A percentile compares a stretch with the other conserved stretches of the same genome.
phyloP scores from a whole-genome alignment of 2,888 invertebrate species.

The Venusia cambrica region DNA sequence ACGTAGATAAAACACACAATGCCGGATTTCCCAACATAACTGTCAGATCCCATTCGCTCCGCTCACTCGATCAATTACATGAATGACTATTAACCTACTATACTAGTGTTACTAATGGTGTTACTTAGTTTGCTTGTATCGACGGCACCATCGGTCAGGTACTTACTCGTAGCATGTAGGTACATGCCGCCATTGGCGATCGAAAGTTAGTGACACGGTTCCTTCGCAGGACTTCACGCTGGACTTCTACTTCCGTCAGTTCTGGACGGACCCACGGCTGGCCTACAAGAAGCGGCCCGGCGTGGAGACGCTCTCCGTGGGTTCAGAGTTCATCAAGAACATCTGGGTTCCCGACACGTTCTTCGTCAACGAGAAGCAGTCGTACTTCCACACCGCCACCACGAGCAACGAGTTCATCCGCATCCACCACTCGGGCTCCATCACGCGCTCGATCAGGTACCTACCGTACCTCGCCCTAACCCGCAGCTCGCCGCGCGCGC shows the following conservation, averaged over 20 bases:
- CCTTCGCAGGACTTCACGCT: constrained; percentile 91
- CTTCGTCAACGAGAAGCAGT: constrained; percentile 99
- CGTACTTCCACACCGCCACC: constrained; percentile 98
- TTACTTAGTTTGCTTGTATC: no score
- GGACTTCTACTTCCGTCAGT: constrained; percentile 98
- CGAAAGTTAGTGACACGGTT: constrained; percentile 2
- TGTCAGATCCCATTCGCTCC: no score
- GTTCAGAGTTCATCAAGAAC: constrained; percentile 95
- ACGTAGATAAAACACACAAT: no score
- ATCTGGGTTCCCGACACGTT: constrained; percentile 99
- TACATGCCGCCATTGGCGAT: no score
- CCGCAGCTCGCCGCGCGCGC: background rate
- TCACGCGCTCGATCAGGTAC: constrained; percentile 94
- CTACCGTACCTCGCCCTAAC: constrained; percentile 1
- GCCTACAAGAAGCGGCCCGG: constrained; percentile 92
- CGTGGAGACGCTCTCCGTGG: constrained; percentile 92
- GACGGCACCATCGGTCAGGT: no score
- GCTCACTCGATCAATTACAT: no score
- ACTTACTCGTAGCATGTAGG: no score
- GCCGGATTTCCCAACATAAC: no score
- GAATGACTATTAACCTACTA: no score
- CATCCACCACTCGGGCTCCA: constrained; percentile 94
- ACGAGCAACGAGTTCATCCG: constrained; percentile 98
- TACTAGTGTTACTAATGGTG: no score
- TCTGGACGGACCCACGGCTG: constrained; percentile 96